A percentile compares a stretch with the other conserved stretches of the same genome.
Conservation (phyloP, 2,113 vertebrate genomes). For the Patagioenas fasciata region DNA sequence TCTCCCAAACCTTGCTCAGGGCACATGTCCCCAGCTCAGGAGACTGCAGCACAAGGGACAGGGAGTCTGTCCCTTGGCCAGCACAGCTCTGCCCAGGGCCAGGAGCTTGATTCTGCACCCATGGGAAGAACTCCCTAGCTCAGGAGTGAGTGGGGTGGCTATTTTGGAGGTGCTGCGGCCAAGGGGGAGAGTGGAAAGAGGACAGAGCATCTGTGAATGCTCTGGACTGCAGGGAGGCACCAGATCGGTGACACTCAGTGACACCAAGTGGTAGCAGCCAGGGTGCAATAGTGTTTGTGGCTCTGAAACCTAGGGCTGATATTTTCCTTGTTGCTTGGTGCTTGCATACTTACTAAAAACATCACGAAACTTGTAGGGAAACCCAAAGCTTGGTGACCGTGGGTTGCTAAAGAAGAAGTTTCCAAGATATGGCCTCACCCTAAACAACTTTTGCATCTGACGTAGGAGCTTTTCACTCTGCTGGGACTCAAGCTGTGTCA, state of each 20-base stretch:
- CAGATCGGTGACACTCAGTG: neutral
- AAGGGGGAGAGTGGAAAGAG: neutral
- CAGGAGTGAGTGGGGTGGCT: accelerated
- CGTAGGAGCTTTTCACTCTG: neutral
- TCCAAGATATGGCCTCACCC: neutral
- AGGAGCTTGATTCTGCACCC: neutral
- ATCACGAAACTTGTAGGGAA: neutral
- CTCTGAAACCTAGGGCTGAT: neutral
- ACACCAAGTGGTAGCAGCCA: neutral
- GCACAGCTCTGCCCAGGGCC: neutral
- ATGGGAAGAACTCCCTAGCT: neutral
- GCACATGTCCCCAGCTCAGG: accelerated
- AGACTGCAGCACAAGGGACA: neutral
- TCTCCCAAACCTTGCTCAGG: neutral
- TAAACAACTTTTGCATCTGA: neutral
- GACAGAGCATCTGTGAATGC: neutral
- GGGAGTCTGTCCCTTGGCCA: neutral
- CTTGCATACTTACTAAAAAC: neutral
- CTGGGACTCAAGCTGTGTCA: neutral
- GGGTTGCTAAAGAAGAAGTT: neutral
- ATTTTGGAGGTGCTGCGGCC: neutral
- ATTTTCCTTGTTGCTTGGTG: neutral
- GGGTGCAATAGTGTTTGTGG: neutral
- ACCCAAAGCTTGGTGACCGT: neutral
- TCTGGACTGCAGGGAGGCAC: neutral